Evolutionary conservation across 2,888 invertebrate species (phyloP).

Genomic region (Lasius fuliginosus): DNA sequence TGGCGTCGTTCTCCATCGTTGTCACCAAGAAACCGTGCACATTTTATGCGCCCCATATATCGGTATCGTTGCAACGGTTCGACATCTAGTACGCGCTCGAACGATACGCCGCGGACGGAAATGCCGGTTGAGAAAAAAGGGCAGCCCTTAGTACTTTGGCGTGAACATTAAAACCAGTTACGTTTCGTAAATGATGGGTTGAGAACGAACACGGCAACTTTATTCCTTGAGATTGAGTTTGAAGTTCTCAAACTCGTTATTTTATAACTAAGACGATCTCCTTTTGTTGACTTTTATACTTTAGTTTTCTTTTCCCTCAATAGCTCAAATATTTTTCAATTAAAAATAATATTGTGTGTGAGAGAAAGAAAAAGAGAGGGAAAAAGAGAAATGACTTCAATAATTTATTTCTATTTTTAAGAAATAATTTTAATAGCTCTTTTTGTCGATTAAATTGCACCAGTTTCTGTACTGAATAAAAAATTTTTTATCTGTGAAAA

Average conservation of each 20-base stretch:
- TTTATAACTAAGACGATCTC: neutral
- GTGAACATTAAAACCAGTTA: conserved; percentile 59
- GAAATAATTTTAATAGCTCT: conserved; percentile 4
- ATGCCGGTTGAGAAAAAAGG: conserved; percentile 46
- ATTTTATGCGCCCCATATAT: conserved; percentile 59
- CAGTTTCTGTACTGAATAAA: neutral
- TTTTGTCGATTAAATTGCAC: neutral
- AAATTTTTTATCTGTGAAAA: neutral
- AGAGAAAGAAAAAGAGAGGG: neutral
- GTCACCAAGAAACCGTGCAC: conserved; percentile 72
- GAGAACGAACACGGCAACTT: conserved; percentile 21
- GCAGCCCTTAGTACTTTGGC: conserved; percentile 58
- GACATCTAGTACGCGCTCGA: conserved; percentile 68
- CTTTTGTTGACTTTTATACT: neutral
- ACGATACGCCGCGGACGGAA: conserved; percentile 66
- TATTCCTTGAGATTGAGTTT: neutral
- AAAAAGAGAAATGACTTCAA: neutral
- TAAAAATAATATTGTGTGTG: neutral
- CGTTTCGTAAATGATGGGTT: conserved; percentile 53
- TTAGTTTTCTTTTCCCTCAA: neutral
- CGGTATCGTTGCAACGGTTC: conserved; percentile 66
- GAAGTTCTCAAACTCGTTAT: neutral
- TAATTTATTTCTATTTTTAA: neutral
- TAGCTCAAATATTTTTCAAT: neutral
- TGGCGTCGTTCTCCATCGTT: conserved; percentile 64